A percentile compares a stretch with the other conserved stretches of the same genome.
phyloP scores from a whole-genome alignment of 2,888 invertebrate genomes.

The Calameuta pallipes region DNA sequence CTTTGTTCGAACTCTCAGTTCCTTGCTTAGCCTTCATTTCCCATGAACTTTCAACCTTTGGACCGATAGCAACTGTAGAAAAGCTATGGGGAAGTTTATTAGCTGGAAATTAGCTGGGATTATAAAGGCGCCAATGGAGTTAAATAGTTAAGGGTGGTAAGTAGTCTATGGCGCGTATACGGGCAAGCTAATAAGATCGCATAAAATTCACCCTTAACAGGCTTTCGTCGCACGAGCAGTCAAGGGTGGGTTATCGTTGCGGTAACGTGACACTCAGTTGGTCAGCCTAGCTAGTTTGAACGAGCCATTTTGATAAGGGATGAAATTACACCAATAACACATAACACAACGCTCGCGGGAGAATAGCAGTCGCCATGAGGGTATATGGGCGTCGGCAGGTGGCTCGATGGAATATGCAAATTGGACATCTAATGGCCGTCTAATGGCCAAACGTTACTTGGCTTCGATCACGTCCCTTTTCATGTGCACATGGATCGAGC shows the following conservation, averaged over 20 bases:
- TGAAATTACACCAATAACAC: constrained; percentile 50
- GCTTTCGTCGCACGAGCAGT: not conserved
- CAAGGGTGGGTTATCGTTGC: not conserved
- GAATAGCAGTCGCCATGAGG: not conserved
- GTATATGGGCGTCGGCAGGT: constrained; percentile 16
- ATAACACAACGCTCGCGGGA: constrained; percentile 22
- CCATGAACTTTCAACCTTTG: not conserved
- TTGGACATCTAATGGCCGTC: constrained; percentile 43
- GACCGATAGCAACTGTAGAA: not conserved
- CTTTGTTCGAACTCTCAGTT: not conserved
- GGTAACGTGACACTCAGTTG: not conserved
- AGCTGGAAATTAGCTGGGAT: not conserved
- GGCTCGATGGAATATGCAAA: constrained; percentile 49
- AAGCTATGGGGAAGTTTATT: not conserved
- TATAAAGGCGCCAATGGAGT: not conserved
- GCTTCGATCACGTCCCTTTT: constrained; percentile 8
- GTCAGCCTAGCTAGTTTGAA: not conserved
- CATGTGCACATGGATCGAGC: not conserved
- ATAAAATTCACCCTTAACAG: not conserved
- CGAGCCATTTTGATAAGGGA: constrained; percentile 40
- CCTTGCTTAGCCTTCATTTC: not conserved
- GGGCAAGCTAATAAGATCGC: not conserved
- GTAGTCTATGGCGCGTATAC: not conserved
- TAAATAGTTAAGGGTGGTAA: not conserved
- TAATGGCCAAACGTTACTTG: constrained; percentile 40